These are phyloP conservation scores for Enteromius treurensis DNA, from an alignment of 2,797 vertebrate species.

Conservation along the genomic window DNA sequence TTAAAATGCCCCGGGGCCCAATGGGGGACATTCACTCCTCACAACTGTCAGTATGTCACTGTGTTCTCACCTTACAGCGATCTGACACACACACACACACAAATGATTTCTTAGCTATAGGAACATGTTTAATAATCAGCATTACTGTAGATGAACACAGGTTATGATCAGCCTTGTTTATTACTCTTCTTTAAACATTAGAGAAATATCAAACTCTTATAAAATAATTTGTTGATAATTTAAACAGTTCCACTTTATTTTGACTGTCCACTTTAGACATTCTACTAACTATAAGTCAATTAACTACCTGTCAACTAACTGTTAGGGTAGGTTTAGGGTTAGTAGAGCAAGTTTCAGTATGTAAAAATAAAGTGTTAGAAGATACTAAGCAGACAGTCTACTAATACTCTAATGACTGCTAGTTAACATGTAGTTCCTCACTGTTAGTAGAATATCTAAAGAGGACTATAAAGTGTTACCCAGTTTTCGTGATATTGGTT, in stretches of 20 bases:
- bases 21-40: conserved; percentile 64
- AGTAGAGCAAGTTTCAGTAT: too few relatives aligned
- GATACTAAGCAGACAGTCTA: too few relatives aligned
- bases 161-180: not conserved
- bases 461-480: too few relatives aligned
- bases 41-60: conserved; percentile 75
- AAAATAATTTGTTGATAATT: not conserved
- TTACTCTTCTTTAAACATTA: not conserved
- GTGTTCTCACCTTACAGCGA: conserved; percentile 57
- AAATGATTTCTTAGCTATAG: not conserved
- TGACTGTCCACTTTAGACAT: too few relatives aligned
- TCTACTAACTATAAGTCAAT: too few relatives aligned
- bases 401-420: too few relatives aligned
- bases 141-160: not conserved
- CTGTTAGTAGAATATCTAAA: too few relatives aligned
- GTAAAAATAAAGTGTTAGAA: too few relatives aligned
- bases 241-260: not conserved
- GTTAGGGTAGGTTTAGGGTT: too few relatives aligned
- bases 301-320: too few relatives aligned
- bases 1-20: conserved; percentile 80
- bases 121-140: too few relatives aligned
- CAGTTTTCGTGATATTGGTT: not conserved
- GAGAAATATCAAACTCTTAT: not conserved
- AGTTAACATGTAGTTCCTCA: too few relatives aligned
- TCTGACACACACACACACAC: conserved; percentile 4